Base-by-base conservation (phyloP, 2,113 vertebrate genomes). In the Festucalex cinctus region DNA sequence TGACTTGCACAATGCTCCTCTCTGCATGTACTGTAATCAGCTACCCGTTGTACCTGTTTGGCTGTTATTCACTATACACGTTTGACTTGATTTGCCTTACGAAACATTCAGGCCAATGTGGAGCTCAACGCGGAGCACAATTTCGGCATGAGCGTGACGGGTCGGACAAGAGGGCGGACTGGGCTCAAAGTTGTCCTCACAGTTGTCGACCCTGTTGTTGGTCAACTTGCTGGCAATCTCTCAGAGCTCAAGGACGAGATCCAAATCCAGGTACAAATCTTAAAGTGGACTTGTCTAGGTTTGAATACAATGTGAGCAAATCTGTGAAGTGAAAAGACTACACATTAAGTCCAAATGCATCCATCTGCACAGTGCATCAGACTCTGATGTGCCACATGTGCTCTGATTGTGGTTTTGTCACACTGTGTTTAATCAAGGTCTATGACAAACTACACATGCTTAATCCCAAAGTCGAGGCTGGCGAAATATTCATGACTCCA, bases 141-240 rank as follows among this genome's bases (percentile, higher is more conserved):
- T 88, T 99, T 99, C 70, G 95, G 94, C 67, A 94, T 98, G 94
- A 93, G 83, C 8, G 93, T 97, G 79, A 86, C 92, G 0, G 93
- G 94, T 28, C 90, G 80, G 76, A 90, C 82, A 0, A 94, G 93
- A 78, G 97, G 97, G 58, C 92, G 90, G 54, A 97, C 96, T 0
- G 93, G 95, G 12, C 90, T 98, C 67, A 93, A 92, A 68, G 94
- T 98, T 80, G 90, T 94, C 36, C 93, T 98, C 66, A 87, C 26
- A 43, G 83, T 88, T 19, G 80, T 88, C 6, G 91, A 94, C 71
- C 92, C 93, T 9, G 36, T 72, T 1, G 90, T 92, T 0, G 92
- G 90, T 24, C 95, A 98, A 74, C 86, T 98, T 43, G 56, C 79
- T 12, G 91, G 86, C 44, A 81, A 91, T 26, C 80, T 88, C 12